phyloP scores from a whole-genome alignment of 1,140 invertebrate species.

The Drosophila sulfurigaster region DNA sequence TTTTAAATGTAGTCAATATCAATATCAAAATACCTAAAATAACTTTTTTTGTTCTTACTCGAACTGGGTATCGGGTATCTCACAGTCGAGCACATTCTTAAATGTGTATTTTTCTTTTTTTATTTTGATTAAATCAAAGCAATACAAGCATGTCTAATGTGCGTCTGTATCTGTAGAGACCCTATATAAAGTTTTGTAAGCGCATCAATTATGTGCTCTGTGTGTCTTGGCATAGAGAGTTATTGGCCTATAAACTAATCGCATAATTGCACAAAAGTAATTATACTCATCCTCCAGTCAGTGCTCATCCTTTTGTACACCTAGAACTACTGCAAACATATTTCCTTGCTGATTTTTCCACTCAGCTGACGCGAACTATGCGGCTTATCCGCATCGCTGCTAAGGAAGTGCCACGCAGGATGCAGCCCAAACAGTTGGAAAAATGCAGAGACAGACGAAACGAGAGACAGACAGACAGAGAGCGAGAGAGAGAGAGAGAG shows the following conservation, averaged over 20 bases:
- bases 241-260: constrained; percentile 84
- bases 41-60: no score
- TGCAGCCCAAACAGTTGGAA: constrained; percentile 50
- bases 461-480: constrained; percentile 21
- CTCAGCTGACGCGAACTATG: constrained; percentile 77
- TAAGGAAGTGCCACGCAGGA: constrained; percentile 64
- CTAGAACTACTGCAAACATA: constrained; percentile 29
- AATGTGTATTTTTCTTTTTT: background rate
- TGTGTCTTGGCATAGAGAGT: constrained; percentile 49
- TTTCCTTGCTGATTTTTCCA: constrained; percentile 73
- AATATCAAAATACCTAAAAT: no score
- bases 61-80: no score
- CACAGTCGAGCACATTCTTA: background rate
- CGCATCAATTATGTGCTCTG: constrained; percentile 60
- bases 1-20: no score
- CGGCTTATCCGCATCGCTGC: constrained; percentile 73
- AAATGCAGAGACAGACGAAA: constrained; percentile 44
- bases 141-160: constrained; percentile 32
- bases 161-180: background rate
- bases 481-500: background rate
- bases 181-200: constrained; percentile 16
- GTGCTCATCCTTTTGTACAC: constrained; percentile 35
- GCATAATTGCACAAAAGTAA: constrained; percentile 81
- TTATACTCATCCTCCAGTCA: constrained; percentile 60
- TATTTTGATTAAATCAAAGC: constrained; percentile 56